Base-by-base conservation (phyloP, 2,797 vertebrate species). In the Falco rusticolus region DNA sequence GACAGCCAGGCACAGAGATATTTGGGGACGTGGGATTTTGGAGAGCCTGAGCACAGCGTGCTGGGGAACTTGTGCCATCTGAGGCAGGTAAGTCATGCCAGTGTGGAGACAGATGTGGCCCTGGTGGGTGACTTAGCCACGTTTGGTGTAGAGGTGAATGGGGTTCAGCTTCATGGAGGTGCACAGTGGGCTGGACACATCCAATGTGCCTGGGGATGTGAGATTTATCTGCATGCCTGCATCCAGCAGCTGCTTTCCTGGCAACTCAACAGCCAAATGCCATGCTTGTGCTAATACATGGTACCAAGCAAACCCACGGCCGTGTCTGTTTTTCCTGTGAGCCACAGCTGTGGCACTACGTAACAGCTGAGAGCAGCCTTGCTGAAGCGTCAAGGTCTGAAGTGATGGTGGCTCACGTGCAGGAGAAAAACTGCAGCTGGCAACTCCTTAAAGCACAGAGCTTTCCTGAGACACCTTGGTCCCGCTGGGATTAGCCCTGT, bases 111-210 rank as follows among this genome's bases (percentile, higher is more conserved):
- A 66, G 34, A 13, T 20, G 19, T 61, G 64, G 6, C 17, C 11
- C 24, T 54, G 45, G 18, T n/a, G 39, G 19, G n/a, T 51, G 51
- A 41, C 9, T 6, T 1, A 12, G 24, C 45, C 37, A 34, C 6
- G 0, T 61, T 66, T 69, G 80, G 15, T 4, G 1, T 0, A 28
- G 79, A 54, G 21, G 28, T n/a, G 48, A 78, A 26, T 0, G 1
- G 31, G 68, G 28, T 11, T 60, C 45, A 28, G 13, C 37, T 54
- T 33, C 1, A 1, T 28, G 54, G 24, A 11, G 54, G 6, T 33
- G 50, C 15, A 4, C 8, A 13, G 53, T 7, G 37, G 37, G 29
- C 54, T 61, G 69, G 18, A 7, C 11, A 14, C 2, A 7, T 14
- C 41, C 1, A 0, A 9, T 29, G n/a, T 43, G 37, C 59, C 5